A percentile compares a stretch with the other conserved stretches of the same genome.
phyloP scores from a whole-genome alignment of 2,888 invertebrate genomes.

The Ligdia adustata region DNA sequence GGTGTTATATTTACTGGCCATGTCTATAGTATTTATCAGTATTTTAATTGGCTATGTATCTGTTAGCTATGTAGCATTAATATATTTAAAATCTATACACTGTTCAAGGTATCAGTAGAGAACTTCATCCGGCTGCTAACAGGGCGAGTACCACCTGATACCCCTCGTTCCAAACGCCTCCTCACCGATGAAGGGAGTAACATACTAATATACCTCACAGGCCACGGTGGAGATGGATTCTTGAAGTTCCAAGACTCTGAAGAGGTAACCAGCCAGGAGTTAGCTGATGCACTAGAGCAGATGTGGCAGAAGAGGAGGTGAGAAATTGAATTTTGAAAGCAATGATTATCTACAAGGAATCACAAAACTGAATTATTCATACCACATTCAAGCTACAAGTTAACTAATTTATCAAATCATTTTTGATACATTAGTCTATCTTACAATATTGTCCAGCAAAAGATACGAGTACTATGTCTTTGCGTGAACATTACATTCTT shows the following conservation, averaged over 20 bases:
- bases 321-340: no score
- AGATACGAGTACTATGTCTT: no score
- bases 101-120: conserved; percentile 95
- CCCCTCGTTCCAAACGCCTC: conserved; percentile 97
- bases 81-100: background rate
- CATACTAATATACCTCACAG: conserved; percentile 96
- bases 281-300: conserved; percentile 99
- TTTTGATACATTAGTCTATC: no score
- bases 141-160: conserved; percentile 95
- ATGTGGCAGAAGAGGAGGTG: conserved; percentile 99
- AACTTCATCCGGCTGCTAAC: conserved; percentile 98
- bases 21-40: no score
- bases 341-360: no score
- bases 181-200: conserved; percentile 98
- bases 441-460: no score
- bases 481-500: no score
- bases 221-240: conserved; percentile 99
- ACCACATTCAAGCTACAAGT: no score
- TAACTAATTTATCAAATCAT: no score
- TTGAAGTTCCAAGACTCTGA: conserved; percentile 99
- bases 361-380: no score
- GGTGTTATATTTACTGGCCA: no score
- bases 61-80: background rate
- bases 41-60: no score
- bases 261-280: conserved; percentile 98